Evolutionary conservation across 2,797 vertebrate species (phyloP).

Genomic region (Fistularia commersonii): DNA sequence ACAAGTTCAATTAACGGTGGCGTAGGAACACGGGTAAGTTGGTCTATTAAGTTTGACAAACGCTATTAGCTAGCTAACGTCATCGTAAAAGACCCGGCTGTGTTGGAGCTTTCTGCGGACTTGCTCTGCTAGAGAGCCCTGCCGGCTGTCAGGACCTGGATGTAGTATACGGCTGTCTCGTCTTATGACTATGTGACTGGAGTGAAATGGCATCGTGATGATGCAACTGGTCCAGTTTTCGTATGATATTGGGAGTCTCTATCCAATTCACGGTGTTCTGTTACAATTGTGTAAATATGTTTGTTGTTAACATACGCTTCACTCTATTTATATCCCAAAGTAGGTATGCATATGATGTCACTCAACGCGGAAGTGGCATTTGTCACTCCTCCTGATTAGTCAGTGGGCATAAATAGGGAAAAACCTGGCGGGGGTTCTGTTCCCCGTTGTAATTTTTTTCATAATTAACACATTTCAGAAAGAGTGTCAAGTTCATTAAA

Average conservation of each 20-base stretch:
- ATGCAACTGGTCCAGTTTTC: no score
- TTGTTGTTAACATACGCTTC: neutral
- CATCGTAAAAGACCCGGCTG: neutral
- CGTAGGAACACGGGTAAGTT: slow-evolving; percentile 49
- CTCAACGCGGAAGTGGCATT: slow-evolving; percentile 24
- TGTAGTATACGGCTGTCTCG: no score
- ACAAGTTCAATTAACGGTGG: slow-evolving; percentile 32
- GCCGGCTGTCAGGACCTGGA: neutral
- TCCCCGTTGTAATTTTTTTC: no score
- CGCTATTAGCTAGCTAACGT: slow-evolving; percentile 31
- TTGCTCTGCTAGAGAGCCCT: neutral
- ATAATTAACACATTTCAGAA: no score
- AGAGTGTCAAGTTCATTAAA: no score
- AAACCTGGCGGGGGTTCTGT: no score
- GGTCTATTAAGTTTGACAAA: slow-evolving; percentile 28
- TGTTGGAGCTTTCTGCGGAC: neutral
- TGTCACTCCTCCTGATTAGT: neutral
- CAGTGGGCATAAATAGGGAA: no score
- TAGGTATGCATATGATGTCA: slow-evolving; percentile 14
- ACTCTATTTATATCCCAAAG: neutral
- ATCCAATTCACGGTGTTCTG: no score
- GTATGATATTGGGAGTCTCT: no score
- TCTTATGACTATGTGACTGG: neutral
- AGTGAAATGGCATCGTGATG: no score
- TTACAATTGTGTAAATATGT: neutral